Conservation (phyloP, 2,797 vertebrate genomes). For the Chelonia mydas region DNA sequence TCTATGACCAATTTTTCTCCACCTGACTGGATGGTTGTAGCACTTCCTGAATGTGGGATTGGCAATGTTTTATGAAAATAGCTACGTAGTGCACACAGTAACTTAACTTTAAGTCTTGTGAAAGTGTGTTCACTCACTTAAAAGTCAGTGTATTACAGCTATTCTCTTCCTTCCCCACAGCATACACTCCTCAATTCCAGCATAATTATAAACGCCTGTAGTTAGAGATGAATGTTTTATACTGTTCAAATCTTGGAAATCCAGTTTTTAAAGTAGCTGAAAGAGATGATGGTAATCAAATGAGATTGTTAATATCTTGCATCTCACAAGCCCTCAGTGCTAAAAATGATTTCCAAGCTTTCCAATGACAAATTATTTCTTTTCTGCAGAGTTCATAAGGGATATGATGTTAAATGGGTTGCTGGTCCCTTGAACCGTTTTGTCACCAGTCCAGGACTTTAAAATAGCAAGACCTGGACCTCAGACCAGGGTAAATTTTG, state of each 20-base stretch:
- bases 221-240: background rate
- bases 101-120: background rate
- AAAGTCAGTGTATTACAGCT: background rate
- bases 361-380: background rate
- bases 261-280: background rate
- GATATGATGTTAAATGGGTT: background rate
- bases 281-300: background rate
- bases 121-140: background rate
- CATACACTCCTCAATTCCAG: fast-evolving
- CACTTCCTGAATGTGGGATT: background rate
- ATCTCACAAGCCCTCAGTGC: background rate
- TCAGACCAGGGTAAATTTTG: background rate
- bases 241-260: background rate
- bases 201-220: background rate
- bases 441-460: background rate
- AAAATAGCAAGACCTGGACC: background rate
- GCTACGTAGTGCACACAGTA: background rate
- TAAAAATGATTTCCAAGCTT: background rate
- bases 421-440: background rate
- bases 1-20: background rate
- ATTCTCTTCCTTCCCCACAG: background rate
- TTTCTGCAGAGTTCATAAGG: background rate
- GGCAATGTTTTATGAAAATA: background rate
- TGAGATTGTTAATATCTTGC: background rate
- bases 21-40: background rate